Conservation (phyloP, 2,797 vertebrate genomes). For the Gymnopithys bicolor region DNA sequence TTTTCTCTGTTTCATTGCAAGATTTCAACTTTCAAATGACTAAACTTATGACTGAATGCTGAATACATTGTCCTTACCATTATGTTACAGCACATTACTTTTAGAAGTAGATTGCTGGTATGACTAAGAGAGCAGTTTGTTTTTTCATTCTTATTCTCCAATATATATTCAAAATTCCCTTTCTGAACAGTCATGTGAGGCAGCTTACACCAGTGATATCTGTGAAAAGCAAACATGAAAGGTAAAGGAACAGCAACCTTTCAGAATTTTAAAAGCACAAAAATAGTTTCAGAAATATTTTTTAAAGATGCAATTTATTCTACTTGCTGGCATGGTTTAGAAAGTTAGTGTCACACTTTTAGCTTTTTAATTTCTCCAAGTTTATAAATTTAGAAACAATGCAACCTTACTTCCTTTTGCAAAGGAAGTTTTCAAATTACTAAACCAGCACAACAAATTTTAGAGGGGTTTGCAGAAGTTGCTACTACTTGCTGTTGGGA, state of each 20-base stretch:
- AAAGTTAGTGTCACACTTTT: not conserved
- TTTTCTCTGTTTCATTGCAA: not conserved
- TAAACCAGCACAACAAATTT: not conserved
- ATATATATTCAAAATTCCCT: not conserved
- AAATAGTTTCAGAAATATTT: not conserved
- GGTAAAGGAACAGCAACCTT: not conserved
- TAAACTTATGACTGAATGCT: not conserved
- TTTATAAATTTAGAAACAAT: not conserved
- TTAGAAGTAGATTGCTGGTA: not conserved
- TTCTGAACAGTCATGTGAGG: not conserved
- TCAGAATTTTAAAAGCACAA: not conserved
- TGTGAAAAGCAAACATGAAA: not conserved
- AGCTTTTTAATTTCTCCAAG: not conserved
- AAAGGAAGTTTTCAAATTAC: not conserved
- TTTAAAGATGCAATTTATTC: not conserved
- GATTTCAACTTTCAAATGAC: not conserved
- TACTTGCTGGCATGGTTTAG: not conserved
- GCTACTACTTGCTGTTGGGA: not conserved
- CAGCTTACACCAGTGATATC: not conserved
- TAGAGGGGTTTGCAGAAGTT: not conserved
- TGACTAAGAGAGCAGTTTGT: not conserved
- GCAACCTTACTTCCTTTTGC: not conserved
- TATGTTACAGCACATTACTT: not conserved
- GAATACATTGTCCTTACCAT: not conserved
- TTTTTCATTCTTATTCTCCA: not conserved